Base-by-base conservation (phyloP, 2,113 vertebrate genomes). In the Lota lota region DNA sequence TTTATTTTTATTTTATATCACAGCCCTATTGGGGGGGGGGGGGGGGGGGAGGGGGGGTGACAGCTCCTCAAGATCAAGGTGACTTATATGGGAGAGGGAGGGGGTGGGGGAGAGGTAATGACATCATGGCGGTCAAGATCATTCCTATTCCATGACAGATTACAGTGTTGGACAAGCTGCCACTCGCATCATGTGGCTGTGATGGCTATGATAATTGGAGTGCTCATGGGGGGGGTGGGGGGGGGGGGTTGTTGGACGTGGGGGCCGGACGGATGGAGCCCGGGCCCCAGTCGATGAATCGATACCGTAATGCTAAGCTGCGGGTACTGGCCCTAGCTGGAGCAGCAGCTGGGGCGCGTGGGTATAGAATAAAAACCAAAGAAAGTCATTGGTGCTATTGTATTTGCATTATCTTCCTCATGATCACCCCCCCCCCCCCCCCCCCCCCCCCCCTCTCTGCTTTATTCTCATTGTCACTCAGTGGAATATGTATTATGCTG, bases 141-240 rank as follows among this genome's bases (percentile, higher is more conserved):
- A 47, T 47, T 47, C 84, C 84, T 80, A 83, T 87, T 86, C 79
- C 75, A 78, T 90, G 88, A 91, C 88, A 88, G 88, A 91, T 91
- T 85, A 88, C 70, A 78, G 80, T 81, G 87, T 78, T 82, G 87
- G 88, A 89, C 85, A 84, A 86, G 82, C 87, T 90, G 87, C 87
- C 89, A 87, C 79, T 90, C 60, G 75, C 70, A 78, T 83, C 69
- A 63, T 78, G 64, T 61, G 79, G 71, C 83, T 79, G 79, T 85
- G 87, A 90, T 85, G 85, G 79, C 85, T 91, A 82, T 88, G 86
- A 91, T 91, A 91, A 92, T 89, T 91, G 89, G 88, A 91, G 87
- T 86, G 87, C 85, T 90, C 83, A 81, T 12, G 82, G 78, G 84
- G 81, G 83, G 83, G 86, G 86, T 80, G 78, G 81, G 75, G 76